Evolutionary conservation across 2,888 invertebrate species (phyloP).

Genomic region (Pristionchus maxplancki): DNA sequence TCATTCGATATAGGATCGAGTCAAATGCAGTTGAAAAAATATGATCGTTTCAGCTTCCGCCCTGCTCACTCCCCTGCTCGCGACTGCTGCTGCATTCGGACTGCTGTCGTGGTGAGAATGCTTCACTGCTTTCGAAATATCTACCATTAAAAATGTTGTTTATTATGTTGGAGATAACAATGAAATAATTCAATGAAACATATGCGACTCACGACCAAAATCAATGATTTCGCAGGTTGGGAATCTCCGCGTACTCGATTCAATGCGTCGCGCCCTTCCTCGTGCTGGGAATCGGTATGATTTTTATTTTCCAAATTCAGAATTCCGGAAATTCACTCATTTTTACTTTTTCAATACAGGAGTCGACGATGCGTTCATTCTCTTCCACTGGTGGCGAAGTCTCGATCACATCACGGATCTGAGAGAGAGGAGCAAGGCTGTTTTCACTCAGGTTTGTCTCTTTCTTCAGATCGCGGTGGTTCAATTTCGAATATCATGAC

Average conservation of each 20-base stretch:
- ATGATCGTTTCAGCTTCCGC: constrained; percentile 42
- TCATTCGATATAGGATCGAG: too few species aligned
- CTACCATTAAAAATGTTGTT: background rate
- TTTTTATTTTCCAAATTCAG: background rate
- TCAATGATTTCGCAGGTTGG: constrained; percentile 45
- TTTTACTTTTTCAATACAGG: constrained; percentile 54
- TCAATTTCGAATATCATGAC: background rate
- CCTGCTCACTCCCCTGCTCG: constrained; percentile 72
- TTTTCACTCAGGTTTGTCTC: constrained; percentile 22
- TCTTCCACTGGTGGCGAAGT: constrained; percentile 74
- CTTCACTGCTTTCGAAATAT: background rate
- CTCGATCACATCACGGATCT: constrained; percentile 55
- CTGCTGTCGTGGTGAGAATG: constrained; percentile 62
- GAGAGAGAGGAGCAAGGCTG: constrained; percentile 36
- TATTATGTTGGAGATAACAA: background rate
- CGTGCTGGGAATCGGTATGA: constrained; percentile 70
- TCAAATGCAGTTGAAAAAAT: too few species aligned
- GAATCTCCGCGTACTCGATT: constrained; percentile 71
- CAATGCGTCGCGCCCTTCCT: constrained; percentile 76
- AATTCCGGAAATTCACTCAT: background rate
- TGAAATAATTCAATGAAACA: background rate
- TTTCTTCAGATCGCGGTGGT: background rate
- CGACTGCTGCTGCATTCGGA: constrained; percentile 72
- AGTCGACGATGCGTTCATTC: constrained; percentile 77
- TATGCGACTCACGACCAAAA: background rate